Conservation (phyloP, 2,113 vertebrate species). For the Eulacestoma nigropectus region DNA sequence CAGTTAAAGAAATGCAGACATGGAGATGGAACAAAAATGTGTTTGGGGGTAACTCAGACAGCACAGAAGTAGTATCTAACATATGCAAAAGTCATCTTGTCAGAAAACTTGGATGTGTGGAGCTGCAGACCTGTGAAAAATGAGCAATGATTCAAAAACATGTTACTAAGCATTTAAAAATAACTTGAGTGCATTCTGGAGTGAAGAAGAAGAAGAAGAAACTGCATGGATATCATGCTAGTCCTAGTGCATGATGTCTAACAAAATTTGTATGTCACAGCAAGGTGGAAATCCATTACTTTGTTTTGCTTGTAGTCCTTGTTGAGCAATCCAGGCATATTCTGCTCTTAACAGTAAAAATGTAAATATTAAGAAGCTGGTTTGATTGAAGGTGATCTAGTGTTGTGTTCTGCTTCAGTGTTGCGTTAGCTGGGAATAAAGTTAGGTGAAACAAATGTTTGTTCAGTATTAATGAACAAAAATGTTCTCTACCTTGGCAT, state of each 20-base stretch:
- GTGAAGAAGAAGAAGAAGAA: not conserved
- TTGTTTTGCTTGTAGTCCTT: not conserved
- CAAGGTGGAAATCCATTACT: not conserved
- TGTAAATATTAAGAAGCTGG: not conserved
- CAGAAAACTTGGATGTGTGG: not conserved
- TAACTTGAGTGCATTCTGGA: not conserved
- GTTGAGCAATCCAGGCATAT: not conserved
- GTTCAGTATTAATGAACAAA: constrained; percentile 19
- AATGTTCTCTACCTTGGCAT: not conserved
- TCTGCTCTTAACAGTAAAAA: not conserved
- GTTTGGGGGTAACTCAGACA: not conserved
- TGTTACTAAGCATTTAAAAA: not conserved
- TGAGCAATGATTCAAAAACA: not conserved
- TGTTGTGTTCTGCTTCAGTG: constrained; percentile 16
- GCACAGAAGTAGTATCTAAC: not conserved
- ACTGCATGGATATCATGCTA: not conserved
- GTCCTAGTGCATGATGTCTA: not conserved
- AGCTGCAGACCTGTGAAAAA: not conserved
- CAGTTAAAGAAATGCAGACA: not conserved
- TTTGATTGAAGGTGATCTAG: not conserved
- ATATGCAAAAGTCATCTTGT: not conserved
- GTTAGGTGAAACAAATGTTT: constrained; percentile 6
- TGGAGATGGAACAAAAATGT: not conserved
- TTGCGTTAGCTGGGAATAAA: not conserved
- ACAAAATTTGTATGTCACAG: not conserved